phyloP scores from a whole-genome alignment of 2,113 vertebrate species.

The Laticauda colubrina region DNA sequence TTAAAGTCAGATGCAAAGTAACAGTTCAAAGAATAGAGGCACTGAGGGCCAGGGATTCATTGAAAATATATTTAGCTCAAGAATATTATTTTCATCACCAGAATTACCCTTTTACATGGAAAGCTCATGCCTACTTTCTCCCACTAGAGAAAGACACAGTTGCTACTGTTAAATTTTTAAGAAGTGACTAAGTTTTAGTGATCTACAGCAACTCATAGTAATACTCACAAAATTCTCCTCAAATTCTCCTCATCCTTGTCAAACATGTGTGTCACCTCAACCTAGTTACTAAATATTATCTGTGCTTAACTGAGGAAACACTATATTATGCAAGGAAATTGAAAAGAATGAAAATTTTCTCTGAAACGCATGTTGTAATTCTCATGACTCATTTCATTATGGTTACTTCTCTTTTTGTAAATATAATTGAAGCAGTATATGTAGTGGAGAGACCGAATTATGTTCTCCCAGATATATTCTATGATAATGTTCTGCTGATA shows the following conservation, averaged over 20 bases:
- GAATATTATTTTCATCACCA: not conserved
- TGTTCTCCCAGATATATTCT: constrained; percentile 2
- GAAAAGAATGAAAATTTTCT: not conserved
- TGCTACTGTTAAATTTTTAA: too few species aligned
- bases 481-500: not conserved
- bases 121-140: not conserved
- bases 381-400: not conserved
- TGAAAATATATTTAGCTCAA: not conserved
- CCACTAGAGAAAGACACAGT: not conserved
- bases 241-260: not conserved
- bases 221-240: not conserved
- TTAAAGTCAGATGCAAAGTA: not conserved
- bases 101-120: not conserved
- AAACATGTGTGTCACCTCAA: not conserved
- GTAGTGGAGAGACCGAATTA: not conserved
- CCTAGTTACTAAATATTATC: not conserved
- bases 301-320: not conserved
- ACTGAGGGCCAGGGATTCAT: not conserved
- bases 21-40: not conserved
- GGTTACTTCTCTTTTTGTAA: not conserved
- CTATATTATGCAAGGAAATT: not conserved
- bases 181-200: not conserved
- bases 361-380: not conserved
- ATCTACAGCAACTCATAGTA: not conserved
- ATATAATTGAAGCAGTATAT: not conserved